Conservation (phyloP, 2,113 vertebrate species). For the Phocoena sinus region DNA sequence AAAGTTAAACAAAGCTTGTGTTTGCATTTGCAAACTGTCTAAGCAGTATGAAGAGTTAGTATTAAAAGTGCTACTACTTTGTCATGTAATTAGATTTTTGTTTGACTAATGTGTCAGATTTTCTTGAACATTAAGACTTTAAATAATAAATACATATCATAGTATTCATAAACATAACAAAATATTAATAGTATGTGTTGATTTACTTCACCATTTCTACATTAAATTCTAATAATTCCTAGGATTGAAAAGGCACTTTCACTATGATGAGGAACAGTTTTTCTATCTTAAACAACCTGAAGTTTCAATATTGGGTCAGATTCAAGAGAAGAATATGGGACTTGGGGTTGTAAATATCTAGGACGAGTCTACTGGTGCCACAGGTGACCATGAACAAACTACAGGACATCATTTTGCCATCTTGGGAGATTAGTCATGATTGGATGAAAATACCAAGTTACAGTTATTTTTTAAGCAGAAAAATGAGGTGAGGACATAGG, state of each 20-base stretch:
- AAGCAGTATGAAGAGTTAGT: not conserved
- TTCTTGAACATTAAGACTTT: not conserved
- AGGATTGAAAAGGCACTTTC: not conserved
- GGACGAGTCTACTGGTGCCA: not conserved
- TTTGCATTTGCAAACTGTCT: not conserved
- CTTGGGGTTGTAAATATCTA: not conserved
- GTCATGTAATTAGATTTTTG: not conserved
- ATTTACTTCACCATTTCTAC: not conserved
- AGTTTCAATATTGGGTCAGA: not conserved
- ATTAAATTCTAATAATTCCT: not conserved
- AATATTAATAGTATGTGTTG: not conserved
- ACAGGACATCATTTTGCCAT: not conserved
- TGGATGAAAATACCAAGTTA: not conserved
- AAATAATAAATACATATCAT: not conserved
- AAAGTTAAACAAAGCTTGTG: not conserved
- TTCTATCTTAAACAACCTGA: not conserved
- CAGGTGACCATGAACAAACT: not conserved
- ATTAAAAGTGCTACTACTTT: not conserved
- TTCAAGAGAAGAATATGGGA: not conserved
- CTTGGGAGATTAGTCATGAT: not conserved
- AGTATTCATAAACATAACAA: not conserved
- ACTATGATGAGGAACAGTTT: not conserved
- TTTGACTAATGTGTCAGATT: constrained; percentile 22
- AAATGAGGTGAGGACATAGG: not conserved
- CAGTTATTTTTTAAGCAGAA: not conserved